A percentile compares a stretch with the other conserved stretches of the same genome.
Evolutionary conservation across 2,888 invertebrate genomes (phyloP).

Genomic region (Sarcophaga rosellei): DNA sequence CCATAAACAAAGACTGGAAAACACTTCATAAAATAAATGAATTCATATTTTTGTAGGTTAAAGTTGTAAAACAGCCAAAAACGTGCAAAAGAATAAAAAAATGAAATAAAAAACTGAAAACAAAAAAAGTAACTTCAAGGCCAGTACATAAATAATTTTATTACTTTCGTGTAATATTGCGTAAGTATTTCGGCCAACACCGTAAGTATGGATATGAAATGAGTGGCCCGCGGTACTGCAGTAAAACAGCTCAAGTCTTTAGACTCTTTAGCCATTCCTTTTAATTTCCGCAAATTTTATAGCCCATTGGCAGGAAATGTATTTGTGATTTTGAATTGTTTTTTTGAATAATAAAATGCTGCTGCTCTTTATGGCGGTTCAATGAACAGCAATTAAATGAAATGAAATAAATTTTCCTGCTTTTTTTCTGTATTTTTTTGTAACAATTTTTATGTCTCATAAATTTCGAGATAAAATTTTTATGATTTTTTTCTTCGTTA

Average conservation of each 20-base stretch:
- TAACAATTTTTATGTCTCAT: background rate
- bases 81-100: too few species aligned
- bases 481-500: background rate
- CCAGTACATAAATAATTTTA: background rate
- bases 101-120: background rate
- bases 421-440: too few species aligned
- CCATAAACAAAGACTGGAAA: background rate
- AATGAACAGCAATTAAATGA: background rate
- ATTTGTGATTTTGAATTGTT: background rate
- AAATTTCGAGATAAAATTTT: background rate
- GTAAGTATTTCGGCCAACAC: too few species aligned
- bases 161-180: background rate
- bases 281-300: background rate
- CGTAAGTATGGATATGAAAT: too few species aligned
- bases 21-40: background rate
- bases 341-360: background rate
- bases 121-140: background rate
- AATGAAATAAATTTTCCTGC: background rate
- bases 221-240: too few species aligned
- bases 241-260: background rate
- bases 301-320: background rate
- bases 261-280: background rate
- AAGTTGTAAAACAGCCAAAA: background rate
- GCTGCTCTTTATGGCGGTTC: background rate
- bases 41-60: background rate